Evolutionary conservation across 35 echinoderm and acorn worm species (phyloP).

Genomic region (Apostichopus parvimensis): DNA sequence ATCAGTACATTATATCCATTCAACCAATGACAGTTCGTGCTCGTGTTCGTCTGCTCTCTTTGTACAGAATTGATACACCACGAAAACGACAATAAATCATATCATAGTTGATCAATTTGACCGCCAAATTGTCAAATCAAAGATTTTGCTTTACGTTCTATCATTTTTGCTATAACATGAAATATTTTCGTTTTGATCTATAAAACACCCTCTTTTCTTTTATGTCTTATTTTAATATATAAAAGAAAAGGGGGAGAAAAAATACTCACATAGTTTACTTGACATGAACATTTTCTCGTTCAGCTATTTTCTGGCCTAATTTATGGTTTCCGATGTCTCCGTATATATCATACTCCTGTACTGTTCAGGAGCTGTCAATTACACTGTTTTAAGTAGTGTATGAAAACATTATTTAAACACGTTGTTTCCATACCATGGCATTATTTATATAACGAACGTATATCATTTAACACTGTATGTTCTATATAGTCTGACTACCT

Average conservation of each 20-base stretch:
- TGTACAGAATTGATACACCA: not conserved
- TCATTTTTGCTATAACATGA: not conserved
- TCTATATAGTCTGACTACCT: no score
- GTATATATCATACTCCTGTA: not conserved
- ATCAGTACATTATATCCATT: no score
- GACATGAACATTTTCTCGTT: conserved; percentile 23
- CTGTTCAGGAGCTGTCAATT: conserved; percentile 15
- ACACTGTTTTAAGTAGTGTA: conserved; percentile 8
- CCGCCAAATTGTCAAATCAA: conserved; percentile 17
- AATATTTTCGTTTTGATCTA: not conserved
- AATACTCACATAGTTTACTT: conserved; percentile 2
- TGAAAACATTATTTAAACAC: conserved; percentile 39
- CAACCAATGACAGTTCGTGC: not conserved
- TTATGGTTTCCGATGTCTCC: conserved; percentile 4
- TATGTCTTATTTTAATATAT: not conserved
- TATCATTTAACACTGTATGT: not conserved
- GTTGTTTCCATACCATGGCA: not conserved
- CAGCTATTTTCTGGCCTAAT: conserved; percentile 17
- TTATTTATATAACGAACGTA: not conserved
- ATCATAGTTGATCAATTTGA: not conserved
- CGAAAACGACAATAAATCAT: not conserved
- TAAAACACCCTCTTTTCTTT: not conserved
- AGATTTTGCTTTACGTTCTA: not conserved
- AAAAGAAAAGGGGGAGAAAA: not conserved
- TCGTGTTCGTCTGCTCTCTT: not conserved